Evolutionary conservation across 2,113 vertebrate species (phyloP).

Genomic region (Tragelaphus strepsiceros): DNA sequence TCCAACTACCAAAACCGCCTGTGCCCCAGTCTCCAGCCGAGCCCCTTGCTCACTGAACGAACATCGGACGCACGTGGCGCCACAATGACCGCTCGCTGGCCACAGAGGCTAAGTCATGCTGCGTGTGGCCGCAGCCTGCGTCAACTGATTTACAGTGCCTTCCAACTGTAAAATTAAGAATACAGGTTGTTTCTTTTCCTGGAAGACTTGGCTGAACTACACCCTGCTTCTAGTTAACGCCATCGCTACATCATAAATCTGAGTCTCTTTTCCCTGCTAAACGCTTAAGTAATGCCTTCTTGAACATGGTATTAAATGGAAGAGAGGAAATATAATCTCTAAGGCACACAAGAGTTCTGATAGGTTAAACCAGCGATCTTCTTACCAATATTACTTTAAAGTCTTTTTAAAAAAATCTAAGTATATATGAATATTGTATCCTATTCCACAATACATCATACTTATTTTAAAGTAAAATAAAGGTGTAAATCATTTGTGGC

Average conservation of each 20-base stretch:
- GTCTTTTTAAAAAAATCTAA: neutral
- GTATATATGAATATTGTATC: neutral
- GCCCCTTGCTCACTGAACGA: rapidly evolving
- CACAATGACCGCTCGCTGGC: rapidly evolving
- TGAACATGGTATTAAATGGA: neutral
- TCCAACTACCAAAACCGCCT: rapidly evolving
- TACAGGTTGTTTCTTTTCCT: neutral
- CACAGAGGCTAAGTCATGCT: neutral
- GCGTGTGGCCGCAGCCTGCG: rapidly evolving
- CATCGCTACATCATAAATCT: neutral
- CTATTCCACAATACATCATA: neutral
- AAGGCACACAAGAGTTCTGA: neutral
- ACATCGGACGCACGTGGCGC: rapidly evolving
- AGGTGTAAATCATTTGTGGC: neutral
- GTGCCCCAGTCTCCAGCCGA: rapidly evolving
- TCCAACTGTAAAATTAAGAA: neutral
- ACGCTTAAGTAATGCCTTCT: rapidly evolving
- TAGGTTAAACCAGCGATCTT: neutral
- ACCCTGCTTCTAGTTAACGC: neutral
- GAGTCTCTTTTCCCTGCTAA: neutral
- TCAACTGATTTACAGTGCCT: neutral
- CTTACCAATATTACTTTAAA: neutral
- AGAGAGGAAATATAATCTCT: neutral
- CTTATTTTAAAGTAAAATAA: neutral
- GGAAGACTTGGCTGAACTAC: neutral